Percentiles rank a stretch among this genome's conserved stretches.
Evolutionary conservation across 2,113 vertebrate genomes (phyloP).

Genomic region (Pseudonaja textilis): DNA sequence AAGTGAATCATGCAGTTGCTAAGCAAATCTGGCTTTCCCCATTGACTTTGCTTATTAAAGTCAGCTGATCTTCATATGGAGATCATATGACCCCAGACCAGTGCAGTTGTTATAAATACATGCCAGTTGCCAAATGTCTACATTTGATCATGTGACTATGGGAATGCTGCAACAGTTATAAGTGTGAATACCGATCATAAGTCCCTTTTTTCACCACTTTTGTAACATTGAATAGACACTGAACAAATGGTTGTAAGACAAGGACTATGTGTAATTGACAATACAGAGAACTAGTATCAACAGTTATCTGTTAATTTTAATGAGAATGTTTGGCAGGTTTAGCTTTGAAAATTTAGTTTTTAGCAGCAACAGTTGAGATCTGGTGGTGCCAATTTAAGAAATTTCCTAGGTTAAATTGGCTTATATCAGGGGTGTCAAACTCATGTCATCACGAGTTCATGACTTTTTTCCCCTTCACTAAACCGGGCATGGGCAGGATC

Average conservation of each 20-base stretch:
- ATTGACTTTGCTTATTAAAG: neutral
- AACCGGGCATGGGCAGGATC: no score
- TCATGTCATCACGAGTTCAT: no score
- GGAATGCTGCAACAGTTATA: neutral
- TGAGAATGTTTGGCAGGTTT: neutral
- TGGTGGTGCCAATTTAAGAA: neutral
- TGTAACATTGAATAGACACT: neutral
- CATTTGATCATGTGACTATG: neutral
- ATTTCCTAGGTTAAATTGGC: neutral
- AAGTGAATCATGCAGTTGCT: neutral
- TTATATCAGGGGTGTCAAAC: neutral
- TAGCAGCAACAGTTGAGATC: neutral
- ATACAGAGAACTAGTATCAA: neutral
- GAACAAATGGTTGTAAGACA: neutral
- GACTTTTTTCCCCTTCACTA: no score
- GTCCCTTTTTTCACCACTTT: neutral
- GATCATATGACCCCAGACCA: neutral
- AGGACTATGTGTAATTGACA: neutral
- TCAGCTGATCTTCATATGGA: neutral
- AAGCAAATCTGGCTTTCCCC: neutral
- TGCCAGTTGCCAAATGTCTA: neutral
- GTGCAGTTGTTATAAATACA: neutral
- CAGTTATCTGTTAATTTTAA: neutral
- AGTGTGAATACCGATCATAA: neutral
- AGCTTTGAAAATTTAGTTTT: neutral